Percentiles rank a stretch among this genome's conserved stretches.
Evolutionary conservation across 2,113 vertebrate species (phyloP).

Genomic region (Machaerirhynchus nigripectus): DNA sequence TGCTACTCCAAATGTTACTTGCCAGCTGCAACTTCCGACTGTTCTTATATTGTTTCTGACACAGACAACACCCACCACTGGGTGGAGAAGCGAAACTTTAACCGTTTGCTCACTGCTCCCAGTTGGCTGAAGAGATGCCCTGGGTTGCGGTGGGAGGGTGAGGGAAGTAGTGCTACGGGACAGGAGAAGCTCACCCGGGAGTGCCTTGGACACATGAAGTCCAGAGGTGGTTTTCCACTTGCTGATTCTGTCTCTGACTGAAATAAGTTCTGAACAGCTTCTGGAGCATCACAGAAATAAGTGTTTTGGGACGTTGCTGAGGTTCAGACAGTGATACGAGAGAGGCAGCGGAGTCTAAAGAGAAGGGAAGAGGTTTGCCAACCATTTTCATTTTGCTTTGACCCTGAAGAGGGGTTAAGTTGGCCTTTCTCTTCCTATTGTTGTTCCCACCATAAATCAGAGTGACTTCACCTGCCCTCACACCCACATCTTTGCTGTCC

Average conservation of each 20-base stretch:
- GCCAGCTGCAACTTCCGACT: constrained; percentile 68
- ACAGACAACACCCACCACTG: constrained; percentile 72
- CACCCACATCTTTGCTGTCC: background rate
- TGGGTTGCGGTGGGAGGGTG: background rate
- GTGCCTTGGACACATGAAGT: background rate
- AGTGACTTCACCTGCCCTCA: background rate
- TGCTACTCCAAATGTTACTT: constrained; percentile 62
- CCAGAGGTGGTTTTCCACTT: background rate
- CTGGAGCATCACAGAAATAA: background rate
- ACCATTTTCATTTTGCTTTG: background rate
- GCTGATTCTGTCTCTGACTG: background rate
- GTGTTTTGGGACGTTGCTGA: background rate
- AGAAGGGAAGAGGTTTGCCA: background rate
- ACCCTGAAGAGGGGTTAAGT: background rate
- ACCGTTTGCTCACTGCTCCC: constrained; percentile 62
- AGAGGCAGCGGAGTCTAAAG: background rate
- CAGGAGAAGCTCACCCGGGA: background rate
- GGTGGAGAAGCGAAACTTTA: constrained; percentile 68
- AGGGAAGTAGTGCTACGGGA: background rate
- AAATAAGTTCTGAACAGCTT: background rate
- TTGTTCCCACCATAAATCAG: background rate
- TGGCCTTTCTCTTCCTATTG: background rate
- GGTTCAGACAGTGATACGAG: background rate
- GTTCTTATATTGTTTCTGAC: constrained; percentile 72
- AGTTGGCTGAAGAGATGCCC: constrained; percentile 34